phyloP scores from a whole-genome alignment of 2,797 vertebrate species.

The Babyrousa celebensis region DNA sequence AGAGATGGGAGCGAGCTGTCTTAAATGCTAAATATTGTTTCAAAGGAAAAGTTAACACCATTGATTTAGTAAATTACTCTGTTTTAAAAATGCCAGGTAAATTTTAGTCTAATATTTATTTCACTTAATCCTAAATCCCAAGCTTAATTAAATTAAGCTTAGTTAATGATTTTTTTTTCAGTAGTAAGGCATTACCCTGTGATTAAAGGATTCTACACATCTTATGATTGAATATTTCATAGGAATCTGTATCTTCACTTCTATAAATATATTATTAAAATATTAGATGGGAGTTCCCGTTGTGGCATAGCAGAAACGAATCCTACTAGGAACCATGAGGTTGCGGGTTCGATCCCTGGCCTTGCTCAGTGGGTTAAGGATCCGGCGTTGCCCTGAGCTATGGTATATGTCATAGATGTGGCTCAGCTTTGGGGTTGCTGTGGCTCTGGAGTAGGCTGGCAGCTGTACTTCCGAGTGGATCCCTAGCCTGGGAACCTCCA shows the following conservation, averaged over 20 bases:
- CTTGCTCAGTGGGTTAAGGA: too few species aligned
- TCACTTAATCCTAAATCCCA: constrained; percentile 34
- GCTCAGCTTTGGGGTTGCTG: too few species aligned
- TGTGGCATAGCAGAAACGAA: too few species aligned
- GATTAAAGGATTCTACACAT: neutral
- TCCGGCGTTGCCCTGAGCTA: too few species aligned
- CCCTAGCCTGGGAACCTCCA: too few species aligned
- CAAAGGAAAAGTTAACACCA: neutral
- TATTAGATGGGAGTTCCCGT: neutral
- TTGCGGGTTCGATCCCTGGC: too few species aligned
- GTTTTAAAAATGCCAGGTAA: neutral
- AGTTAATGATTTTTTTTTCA: neutral
- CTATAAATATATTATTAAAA: neutral
- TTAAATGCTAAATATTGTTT: neutral
- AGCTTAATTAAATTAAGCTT: neutral
- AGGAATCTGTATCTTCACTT: constrained; percentile 40
- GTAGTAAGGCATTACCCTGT: constrained; percentile 5
- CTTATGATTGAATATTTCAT: neutral
- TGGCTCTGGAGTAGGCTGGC: too few species aligned
- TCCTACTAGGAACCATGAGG: too few species aligned
- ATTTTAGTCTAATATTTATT: constrained; percentile 29
- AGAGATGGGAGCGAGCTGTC: neutral
- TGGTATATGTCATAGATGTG: too few species aligned
- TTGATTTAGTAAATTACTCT: neutral
- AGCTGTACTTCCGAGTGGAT: too few species aligned